Conservation (phyloP, 2,113 vertebrate genomes). For the Aythya baeri region DNA sequence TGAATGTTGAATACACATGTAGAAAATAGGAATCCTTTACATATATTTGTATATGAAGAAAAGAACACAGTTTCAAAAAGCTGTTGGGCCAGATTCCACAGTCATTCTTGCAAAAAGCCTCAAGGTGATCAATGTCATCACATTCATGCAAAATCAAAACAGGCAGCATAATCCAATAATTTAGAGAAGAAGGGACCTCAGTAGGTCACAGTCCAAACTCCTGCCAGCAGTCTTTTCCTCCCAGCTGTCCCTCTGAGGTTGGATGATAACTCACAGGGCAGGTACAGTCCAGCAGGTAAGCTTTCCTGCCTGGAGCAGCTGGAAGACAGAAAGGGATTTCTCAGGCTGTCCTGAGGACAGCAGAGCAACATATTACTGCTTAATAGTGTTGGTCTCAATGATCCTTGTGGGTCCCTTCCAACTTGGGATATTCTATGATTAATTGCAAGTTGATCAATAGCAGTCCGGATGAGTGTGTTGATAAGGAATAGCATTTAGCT, state of each 20-base stretch:
- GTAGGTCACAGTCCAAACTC: neutral
- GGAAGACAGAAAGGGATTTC: neutral
- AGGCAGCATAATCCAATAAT: neutral
- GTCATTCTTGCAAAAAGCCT: neutral
- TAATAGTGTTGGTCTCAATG: neutral
- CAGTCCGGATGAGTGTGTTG: neutral
- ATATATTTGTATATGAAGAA: neutral
- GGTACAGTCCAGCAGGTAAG: neutral
- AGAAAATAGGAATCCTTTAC: neutral
- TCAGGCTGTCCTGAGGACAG: neutral
- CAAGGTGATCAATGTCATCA: neutral
- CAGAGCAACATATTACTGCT: neutral
- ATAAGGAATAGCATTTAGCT: neutral
- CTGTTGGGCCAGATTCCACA: neutral
- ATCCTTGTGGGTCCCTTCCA: too few relatives aligned
- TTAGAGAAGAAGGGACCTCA: neutral
- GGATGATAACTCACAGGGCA: neutral
- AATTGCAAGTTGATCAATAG: neutral
- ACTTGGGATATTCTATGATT: neutral
- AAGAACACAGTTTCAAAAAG: neutral
- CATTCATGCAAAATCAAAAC: neutral
- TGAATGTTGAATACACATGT: neutral
- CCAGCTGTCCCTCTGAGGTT: neutral
- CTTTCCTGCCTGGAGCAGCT: neutral
- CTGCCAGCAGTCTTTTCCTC: neutral